These are phyloP conservation scores for Nothoprocta pentlandii DNA, from an alignment of 2,113 vertebrate genomes.

Conservation along the genomic window DNA sequence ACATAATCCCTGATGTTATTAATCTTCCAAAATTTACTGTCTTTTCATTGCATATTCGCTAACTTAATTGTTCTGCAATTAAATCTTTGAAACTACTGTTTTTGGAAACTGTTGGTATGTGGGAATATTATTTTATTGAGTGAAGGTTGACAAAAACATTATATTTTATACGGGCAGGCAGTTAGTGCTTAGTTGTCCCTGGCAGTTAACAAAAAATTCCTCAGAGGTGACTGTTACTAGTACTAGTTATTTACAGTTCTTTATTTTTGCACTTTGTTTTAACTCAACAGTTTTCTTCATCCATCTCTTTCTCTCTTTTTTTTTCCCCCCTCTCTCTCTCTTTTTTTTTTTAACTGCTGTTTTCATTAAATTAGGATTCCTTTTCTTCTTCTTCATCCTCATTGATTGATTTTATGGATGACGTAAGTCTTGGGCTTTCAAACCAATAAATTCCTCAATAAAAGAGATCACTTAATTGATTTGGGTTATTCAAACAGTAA, in stretches of 20 bases:
- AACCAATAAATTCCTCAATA: constrained; percentile 75
- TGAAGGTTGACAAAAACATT: constrained; percentile 1
- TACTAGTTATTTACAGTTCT: constrained; percentile 68
- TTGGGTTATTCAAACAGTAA: constrained; percentile 68
- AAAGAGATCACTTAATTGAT: constrained; percentile 68
- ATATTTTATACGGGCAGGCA: constrained; percentile 1
- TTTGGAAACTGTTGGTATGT: background rate
- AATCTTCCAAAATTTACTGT: background rate
- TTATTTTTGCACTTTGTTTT: constrained; percentile 77
- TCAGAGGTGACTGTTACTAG: constrained; percentile 51
- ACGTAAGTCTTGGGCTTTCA: constrained; percentile 89
- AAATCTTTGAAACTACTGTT: background rate
- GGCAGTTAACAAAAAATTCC: constrained; percentile 50
- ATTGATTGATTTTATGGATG: constrained; percentile 98
- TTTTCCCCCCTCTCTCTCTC: constrained; percentile 73
- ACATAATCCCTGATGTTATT: background rate
- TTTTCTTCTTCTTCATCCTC: constrained; percentile 95
- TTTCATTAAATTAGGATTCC: constrained; percentile 91
- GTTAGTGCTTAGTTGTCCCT: constrained; percentile 31
- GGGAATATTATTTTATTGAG: constrained; percentile 11
- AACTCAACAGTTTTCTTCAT: constrained; percentile 75
- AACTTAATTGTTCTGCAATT: background rate
- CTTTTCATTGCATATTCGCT: background rate
- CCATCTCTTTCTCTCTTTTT: constrained; percentile 79
- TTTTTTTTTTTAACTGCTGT: constrained; percentile 81